Base-by-base conservation (phyloP, 2,888 invertebrate genomes). In the Brachycybe producta region DNA sequence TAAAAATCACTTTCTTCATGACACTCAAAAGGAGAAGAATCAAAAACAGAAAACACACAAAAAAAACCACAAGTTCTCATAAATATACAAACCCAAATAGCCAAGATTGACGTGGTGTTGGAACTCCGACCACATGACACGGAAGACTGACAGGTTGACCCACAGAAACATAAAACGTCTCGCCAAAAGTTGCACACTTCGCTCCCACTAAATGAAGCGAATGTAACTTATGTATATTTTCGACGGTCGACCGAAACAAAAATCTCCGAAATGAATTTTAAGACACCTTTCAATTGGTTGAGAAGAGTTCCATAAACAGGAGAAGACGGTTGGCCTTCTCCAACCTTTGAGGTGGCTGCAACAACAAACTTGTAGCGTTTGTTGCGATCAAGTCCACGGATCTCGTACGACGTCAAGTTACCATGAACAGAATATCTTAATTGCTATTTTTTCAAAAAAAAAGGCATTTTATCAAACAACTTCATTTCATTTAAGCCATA, bases 101-200 rank as follows among this genome's bases (percentile, higher is more conserved):
- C 49, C 49, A 49, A 17, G 41, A 27, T 39, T 21, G 17, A 13
- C 23, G 28, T 13, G 49, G 49, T n/a, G 27, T 19, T 27, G 49
- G 49, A 3, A 41, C 21, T 30, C 49, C 49, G 3, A 49, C 49
- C 7, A 28, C 28, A 17, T 39, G 49, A 42, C 49, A 49, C 5
- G 40, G 23, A 3, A 49, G 30, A 17, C 32, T 23, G 5, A 49
- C 39, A 7, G 39, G 27, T n/a, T 40, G 40, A 28, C 24, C 24
- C 13, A 28, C 23, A 19, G 17, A 32, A 42, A 28, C 40, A 21
- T 41, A 27, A 5, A 49, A 13, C 5, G 32, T 32, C 23, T 19
- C 5, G 13, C 30, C 49, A 30, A 41, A 41, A 5, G 30, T 21
- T 21, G 32, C 21, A 28, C 15, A 19, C 21, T 21, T 49, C 19